These are phyloP conservation scores for Genyomyrus donnyi DNA, from an alignment of 2,113 vertebrate species.

Conservation along the genomic window DNA sequence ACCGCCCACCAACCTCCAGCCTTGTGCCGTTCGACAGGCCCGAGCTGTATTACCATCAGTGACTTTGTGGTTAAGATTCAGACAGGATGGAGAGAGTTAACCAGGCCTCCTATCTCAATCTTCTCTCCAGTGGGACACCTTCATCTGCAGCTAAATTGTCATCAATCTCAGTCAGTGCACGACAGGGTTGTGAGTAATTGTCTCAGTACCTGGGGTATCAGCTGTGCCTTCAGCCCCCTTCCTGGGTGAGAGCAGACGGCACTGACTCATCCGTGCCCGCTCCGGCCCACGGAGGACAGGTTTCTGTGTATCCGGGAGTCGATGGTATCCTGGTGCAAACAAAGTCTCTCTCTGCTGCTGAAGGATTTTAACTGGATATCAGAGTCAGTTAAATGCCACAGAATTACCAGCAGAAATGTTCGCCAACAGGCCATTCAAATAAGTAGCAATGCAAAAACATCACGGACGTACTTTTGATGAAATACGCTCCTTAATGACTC, in stretches of 20 bases:
- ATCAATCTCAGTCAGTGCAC: too few species aligned
- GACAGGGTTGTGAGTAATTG: not conserved
- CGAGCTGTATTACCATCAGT: not conserved
- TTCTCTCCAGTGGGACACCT: not conserved
- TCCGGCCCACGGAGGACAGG: conserved; percentile 29
- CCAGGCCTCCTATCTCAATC: not conserved
- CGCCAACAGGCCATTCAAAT: not conserved
- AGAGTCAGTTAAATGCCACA: not conserved
- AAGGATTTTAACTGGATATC: not conserved
- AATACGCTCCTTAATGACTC: not conserved
- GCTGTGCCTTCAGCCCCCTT: conserved; percentile 14
- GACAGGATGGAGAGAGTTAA: not conserved
- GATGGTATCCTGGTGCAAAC: not conserved
- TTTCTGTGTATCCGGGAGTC: not conserved
- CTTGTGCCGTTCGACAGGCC: not conserved
- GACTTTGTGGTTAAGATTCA: not conserved
- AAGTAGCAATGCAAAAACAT: not conserved
- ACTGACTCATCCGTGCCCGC: conserved; percentile 41
- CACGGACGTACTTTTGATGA: not conserved
- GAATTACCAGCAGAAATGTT: not conserved
- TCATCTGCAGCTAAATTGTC: not conserved
- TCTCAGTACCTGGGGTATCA: not conserved
- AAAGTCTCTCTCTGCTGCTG: not conserved
- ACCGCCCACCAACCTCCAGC: not conserved
- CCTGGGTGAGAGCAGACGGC: conserved; percentile 36